Evolutionary conservation across 2,113 vertebrate species (phyloP), one percentile per base, ranked within the genome.

Genomic region (Paramisgurnus dabryanus): DNA sequence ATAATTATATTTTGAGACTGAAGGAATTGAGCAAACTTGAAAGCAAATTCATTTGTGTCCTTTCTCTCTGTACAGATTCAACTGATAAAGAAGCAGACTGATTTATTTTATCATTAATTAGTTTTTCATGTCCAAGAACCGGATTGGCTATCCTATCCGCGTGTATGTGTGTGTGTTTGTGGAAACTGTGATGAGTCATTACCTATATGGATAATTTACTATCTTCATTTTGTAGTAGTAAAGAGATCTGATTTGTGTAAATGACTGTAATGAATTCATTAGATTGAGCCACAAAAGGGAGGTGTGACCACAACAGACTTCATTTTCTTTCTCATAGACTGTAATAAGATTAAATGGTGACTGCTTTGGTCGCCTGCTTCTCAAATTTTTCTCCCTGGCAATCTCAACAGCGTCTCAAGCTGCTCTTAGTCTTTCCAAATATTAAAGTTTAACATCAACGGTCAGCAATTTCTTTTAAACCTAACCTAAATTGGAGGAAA

Each of bases 1-100:
- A 87, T 92, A 88, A 92, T 91, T 90, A 87, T 89, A 63, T 89
- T 89, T 85, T 67, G 82, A 86, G 85, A 82, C 82, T 84, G 85
- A 88, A 79, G 53, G 80, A 80, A 82, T 86, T 84, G 86, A 81
- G 87, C 69, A 49, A 87, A 57, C 70, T 76, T 64, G 5, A 79
- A 7, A 74, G 77, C 77, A 73, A 67, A 78, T 88, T 86, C 70
- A 79, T 86, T 84, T 86, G 81, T 65, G 72, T 34, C 12, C 47
- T 6, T 27, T 43, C 27, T 57, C 6, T 40, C 73, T 41, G 47
- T 67, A 65, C 61, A 82, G 71, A 70, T 64, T 39, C 66, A n/a
- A 45, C 55, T 79, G 22, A 82, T 67, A 70, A 40, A 73, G 64
- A 61, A 81, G 66, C 66, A 63, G 27, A 61, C 47, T 72, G 79